phyloP scores from a whole-genome alignment of 1,140 invertebrate species.

The Bilobella aurantiaca region DNA sequence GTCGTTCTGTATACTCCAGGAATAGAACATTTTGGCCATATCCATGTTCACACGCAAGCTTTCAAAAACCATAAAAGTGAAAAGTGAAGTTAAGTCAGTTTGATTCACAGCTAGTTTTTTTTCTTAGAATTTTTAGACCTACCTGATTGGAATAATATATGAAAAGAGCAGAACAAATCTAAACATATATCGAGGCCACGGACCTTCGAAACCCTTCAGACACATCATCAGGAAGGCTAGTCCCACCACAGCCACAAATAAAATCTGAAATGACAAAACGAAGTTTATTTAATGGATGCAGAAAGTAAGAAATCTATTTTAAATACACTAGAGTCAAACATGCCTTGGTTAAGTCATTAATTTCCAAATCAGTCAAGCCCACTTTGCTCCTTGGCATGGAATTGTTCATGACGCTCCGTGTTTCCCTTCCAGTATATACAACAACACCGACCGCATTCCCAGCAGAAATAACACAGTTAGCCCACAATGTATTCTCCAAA shows the following conservation, averaged over 20 bases:
- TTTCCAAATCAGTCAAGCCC: slow-evolving; percentile 86
- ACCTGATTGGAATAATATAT: slow-evolving; percentile 97
- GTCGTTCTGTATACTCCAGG: slow-evolving; percentile 91
- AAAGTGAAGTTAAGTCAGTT: neutral
- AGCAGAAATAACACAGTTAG: slow-evolving; percentile 95
- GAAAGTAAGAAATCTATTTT: too few species aligned
- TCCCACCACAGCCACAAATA: slow-evolving; percentile 85
- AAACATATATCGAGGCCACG: slow-evolving; percentile 95
- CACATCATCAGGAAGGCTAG: slow-evolving; percentile 89
- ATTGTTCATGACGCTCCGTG: slow-evolving; percentile 96
- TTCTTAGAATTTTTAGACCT: too few species aligned
- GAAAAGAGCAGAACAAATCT: slow-evolving; percentile 94
- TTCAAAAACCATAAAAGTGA: slow-evolving; percentile 15
- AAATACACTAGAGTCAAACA: too few species aligned
- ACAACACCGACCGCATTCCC: slow-evolving; percentile 88
- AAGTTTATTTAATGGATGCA: too few species aligned
- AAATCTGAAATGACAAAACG: slow-evolving; percentile 47
- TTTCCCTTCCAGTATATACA: slow-evolving; percentile 94
- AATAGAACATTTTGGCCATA: slow-evolving; percentile 96
- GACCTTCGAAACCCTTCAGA: slow-evolving; percentile 86
- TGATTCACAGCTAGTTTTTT: slow-evolving; percentile 32
- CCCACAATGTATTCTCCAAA: slow-evolving; percentile 97
- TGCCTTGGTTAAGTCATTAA: slow-evolving; percentile 91
- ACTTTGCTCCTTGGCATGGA: slow-evolving; percentile 66
- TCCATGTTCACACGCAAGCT: slow-evolving; percentile 93